These are phyloP conservation scores for Poecilobothrus nobilitatus DNA, from an alignment of 2,888 invertebrate genomes.

Conservation along the genomic window DNA sequence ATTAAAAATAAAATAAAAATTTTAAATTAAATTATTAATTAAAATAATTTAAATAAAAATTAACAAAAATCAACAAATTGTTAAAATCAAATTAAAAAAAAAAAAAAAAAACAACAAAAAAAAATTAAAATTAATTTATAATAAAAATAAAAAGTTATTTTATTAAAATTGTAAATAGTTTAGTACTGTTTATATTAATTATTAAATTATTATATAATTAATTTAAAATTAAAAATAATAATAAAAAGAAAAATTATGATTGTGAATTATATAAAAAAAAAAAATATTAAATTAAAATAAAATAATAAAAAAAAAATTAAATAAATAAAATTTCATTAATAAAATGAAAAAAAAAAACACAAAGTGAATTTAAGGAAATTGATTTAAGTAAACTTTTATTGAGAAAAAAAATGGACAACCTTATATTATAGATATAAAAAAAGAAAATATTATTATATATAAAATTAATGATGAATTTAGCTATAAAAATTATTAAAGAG, in stretches of 20 bases:
- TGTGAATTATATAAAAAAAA: neutral
- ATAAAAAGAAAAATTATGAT: neutral
- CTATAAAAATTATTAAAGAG: constrained; percentile 8
- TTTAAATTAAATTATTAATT: neutral
- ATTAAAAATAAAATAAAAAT: neutral
- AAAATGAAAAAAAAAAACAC: neutral
- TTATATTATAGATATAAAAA: neutral
- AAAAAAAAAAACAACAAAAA: neutral
- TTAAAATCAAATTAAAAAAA: neutral
- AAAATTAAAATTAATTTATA: neutral
- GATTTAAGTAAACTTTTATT: constrained; percentile 5
- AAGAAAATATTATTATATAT: neutral
- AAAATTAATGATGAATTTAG: neutral
- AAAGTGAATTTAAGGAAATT: constrained; percentile 9
- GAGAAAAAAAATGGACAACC: neutral
- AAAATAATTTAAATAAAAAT: neutral
- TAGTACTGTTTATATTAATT: constrained; percentile 20
- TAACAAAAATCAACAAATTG: neutral
- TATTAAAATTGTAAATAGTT: constrained; percentile 21
- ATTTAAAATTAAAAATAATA: neutral
- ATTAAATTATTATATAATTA: constrained; percentile 9
- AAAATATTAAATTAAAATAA: neutral
- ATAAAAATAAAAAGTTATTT: constrained; percentile 18
- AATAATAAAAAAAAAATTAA: neutral
- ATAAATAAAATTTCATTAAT: neutral